Percentiles rank a stretch among this genome's conserved stretches.
phyloP scores from a whole-genome alignment of 2,888 invertebrate genomes.

The Syrista parreyssii region DNA sequence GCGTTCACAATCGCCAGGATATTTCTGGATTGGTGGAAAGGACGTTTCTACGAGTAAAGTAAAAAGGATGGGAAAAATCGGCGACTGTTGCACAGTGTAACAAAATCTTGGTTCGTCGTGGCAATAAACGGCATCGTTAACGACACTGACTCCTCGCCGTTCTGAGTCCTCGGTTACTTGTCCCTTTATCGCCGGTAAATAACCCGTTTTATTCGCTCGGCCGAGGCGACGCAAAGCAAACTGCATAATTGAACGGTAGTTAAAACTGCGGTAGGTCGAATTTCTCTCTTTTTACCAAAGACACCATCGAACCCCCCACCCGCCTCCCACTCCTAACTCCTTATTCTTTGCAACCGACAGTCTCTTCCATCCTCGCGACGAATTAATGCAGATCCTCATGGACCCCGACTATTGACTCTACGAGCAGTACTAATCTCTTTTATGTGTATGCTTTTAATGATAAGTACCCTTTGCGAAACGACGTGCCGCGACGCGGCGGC shows the following conservation, averaged over 20 bases:
- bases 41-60: no score
- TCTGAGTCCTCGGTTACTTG: slow-evolving; percentile 32
- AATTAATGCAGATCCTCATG: slow-evolving; percentile 24
- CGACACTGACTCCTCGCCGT: slow-evolving; percentile 43
- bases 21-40: no score
- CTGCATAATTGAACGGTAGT: slow-evolving; percentile 56
- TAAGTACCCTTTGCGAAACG: no score
- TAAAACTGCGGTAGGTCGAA: slow-evolving; percentile 57
- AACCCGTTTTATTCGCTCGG: slow-evolving; percentile 58
- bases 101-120: slow-evolving; percentile 60
- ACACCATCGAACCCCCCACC: neutral
- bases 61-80: no score
- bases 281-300: slow-evolving; percentile 30
- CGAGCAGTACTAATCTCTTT: no score
- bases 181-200: slow-evolving; percentile 64
- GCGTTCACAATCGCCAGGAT: no score
- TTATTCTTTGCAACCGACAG: no score
- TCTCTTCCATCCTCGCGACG: slow-evolving; percentile 13
- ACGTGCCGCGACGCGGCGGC: no score
- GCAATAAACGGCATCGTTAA: slow-evolving; percentile 65
- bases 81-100: slow-evolving; percentile 38
- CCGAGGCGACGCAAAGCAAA: slow-evolving; percentile 50
- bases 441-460: no score
- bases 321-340: neutral
- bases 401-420: slow-evolving; percentile 14